These are phyloP conservation scores for Limnephilus lunatus DNA, from an alignment of 2,888 invertebrate genomes.

Conservation along the genomic window DNA sequence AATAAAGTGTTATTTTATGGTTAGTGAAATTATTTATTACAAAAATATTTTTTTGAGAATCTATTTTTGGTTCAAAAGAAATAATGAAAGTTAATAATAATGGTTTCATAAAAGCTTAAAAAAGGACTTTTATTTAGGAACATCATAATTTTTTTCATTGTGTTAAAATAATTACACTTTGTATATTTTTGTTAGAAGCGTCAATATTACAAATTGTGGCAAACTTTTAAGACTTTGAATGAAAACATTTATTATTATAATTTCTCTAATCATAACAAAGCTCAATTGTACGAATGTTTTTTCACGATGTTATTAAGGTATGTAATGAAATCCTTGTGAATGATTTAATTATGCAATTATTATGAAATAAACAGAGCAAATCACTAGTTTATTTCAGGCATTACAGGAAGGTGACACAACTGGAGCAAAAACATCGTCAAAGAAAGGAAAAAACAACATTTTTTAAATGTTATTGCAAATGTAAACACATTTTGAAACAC, in stretches of 20 bases:
- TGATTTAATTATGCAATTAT: neutral
- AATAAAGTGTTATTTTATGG: neutral
- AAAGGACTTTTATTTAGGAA: neutral
- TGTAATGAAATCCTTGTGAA: neutral
- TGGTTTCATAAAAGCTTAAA: neutral
- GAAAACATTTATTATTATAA: neutral
- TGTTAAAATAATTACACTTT: neutral
- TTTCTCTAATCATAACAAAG: neutral
- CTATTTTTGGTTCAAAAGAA: neutral
- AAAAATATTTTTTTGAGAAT: neutral
- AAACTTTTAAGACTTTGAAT: neutral
- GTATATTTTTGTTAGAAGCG: neutral
- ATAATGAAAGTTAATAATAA: too few relatives aligned
- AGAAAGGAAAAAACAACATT: neutral
- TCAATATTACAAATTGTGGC: neutral
- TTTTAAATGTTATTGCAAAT: neutral
- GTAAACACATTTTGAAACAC: neutral
- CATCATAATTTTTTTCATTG: neutral
- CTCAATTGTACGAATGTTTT: neutral
- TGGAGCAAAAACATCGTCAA: neutral
- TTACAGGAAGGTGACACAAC: neutral
- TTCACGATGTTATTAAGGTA: neutral
- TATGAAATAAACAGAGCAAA: neutral
- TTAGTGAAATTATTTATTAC: neutral
- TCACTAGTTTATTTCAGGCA: neutral